Evolutionary conservation across 2,113 vertebrate species (phyloP), one percentile per base, ranked within the genome.

Genomic region (Sorex fumeus): DNA sequence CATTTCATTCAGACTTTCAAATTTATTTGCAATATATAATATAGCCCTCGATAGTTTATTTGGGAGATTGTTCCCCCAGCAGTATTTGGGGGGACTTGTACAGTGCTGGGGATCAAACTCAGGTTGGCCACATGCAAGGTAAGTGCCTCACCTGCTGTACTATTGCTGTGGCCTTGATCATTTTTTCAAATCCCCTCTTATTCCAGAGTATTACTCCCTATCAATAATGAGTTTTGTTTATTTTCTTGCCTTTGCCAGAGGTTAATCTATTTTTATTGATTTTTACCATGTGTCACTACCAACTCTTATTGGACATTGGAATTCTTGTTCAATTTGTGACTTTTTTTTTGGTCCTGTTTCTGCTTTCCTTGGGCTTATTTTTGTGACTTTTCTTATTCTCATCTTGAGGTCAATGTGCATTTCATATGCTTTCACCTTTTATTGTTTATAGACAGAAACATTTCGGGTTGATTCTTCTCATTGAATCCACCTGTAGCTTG

Each of bases 401-500:
- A 67, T 28, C 40, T 64, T 91, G 84, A 71, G 47, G 40, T 91
- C 90, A 91, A 11, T 70, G 32, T 11, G 77, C 27, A 53, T 69
- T 89, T 79, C 77, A 66, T 71, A 88, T 81, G 27, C 87, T 83
- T 94, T 82, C 40, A 27, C 25, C 53, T 93, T 74, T 66, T 90
- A 50, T 30, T 72, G 34, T 64, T 90, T 91, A 71, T 94, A 75
- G 78, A 78, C 64, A 32, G 66, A 91, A 87, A 21, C 27, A 79
- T 36, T 82, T 66, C 71, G 21, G 78, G 79, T 21, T 28, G 66
- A n/a, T 92, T 93, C 69, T 89, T 95, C 93, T 84, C 81, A 72
- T 57, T 50, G 57, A 89, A 75, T 84, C 53, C 43, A 53, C 27
- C 16, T 82, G 66, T 70, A 69, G 15, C 16, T 74, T 25, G 36